Evolutionary conservation across 2,888 invertebrate genomes (phyloP), one percentile per base, ranked within the genome.

Genomic region (Drosophila acutilabella): DNA sequence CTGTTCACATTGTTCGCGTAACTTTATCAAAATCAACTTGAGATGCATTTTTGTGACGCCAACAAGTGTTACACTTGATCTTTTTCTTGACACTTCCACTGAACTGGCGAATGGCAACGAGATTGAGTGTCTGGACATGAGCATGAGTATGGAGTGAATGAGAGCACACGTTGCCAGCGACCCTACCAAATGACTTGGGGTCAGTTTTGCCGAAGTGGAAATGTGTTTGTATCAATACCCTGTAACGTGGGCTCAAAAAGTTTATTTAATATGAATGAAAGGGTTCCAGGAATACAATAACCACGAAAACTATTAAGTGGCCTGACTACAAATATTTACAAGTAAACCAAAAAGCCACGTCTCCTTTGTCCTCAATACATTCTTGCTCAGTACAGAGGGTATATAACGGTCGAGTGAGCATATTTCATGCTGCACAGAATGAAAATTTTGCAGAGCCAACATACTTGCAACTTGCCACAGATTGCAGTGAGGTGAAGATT

Each of bases 11-110:
- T 69, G 74, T 54, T 65, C 62, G 54, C 59, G 74, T 69, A 64
- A 72, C 81, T 74, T 67, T 74, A 77, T 77, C 80, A 74, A 81
- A 81, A 77, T 80, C 80, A 74, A 74, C 77, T 81, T 73, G 65
- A 79, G 66, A 78, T 80, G 69, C 72, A 81, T 80, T 81, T 81
- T 71, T 81, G 74, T 78, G 85, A 87, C 88, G 78, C 88, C 89
- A 84, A 84, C 88, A 86, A 86, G 85, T 89, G 89, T 78, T 77
- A 72, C 87, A 89, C 88, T 86, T 87, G 85, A 89, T 86, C 74
- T 74, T 81, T 71, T 81, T 75, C 85, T 77, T 77, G 72, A 71
- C 81, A 82, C 82, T 79, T 71, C 62, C 64, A 54, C 66, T 62
- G 48, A 57, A 56, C 66, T 42, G 57, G 53, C 54, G 42, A 58